phyloP scores from a whole-genome alignment of 2,797 vertebrate genomes.

The Phaenicophaeus curvirostris region DNA sequence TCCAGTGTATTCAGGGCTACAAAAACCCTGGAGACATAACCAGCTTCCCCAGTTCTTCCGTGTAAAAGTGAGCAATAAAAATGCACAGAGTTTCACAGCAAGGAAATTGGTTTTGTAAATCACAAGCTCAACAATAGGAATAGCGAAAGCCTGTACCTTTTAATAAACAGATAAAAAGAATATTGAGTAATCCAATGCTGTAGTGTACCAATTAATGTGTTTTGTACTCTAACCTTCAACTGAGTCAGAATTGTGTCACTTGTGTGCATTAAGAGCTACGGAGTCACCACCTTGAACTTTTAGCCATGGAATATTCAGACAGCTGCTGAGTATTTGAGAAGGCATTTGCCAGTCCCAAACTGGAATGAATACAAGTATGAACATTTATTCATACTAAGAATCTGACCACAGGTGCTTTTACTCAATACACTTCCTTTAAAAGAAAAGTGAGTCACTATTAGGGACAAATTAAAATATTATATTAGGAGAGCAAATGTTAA shows the following conservation, averaged over 20 bases:
- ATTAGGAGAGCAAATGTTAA: not conserved
- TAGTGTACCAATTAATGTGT: not conserved
- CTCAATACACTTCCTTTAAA: not conserved
- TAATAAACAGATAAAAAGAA: not conserved
- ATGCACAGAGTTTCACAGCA: not conserved
- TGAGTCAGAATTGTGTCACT: not conserved
- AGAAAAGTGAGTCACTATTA: not conserved
- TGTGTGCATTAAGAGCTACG: not conserved
- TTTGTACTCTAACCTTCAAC: not conserved
- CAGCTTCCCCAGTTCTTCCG: not conserved
- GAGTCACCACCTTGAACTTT: slow-evolving; percentile 1
- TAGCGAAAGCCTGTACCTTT: not conserved
- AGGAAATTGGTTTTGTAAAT: not conserved
- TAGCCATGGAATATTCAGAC: not conserved
- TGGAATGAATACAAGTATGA: not conserved
- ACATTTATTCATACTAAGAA: slow-evolving; percentile 1
- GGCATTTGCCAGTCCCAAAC: not conserved
- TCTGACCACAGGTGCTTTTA: not conserved
- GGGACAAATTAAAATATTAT: not conserved
- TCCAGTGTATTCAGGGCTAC: not conserved
- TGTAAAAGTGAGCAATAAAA: slow-evolving; percentile 19
- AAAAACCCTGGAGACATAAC: slow-evolving; percentile 8
- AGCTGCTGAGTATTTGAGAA: not conserved
- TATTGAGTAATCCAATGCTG: not conserved
- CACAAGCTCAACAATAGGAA: not conserved